Evolutionary conservation across 2,113 vertebrate species (phyloP).

Genomic region (Manacus vitellinus): DNA sequence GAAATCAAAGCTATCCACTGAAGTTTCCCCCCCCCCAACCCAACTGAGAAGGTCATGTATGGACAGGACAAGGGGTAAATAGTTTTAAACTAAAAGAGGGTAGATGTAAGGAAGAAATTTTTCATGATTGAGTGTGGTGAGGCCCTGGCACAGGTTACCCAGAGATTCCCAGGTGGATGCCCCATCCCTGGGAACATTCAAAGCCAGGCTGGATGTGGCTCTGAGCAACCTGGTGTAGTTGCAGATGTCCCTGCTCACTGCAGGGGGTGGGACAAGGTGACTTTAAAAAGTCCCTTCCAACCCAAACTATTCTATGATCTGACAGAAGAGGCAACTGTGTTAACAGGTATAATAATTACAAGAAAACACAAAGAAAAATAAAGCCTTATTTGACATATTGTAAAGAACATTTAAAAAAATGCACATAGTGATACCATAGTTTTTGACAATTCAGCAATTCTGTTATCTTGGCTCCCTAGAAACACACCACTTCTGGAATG

Average conservation of each 20-base stretch:
- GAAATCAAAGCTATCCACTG: background rate
- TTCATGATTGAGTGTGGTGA: background rate
- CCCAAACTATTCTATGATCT: background rate
- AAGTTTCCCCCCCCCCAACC: fast-evolving
- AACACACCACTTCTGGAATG: background rate
- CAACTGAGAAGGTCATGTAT: background rate
- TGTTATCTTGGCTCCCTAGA: background rate
- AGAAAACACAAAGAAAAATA: background rate
- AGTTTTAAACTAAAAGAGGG: background rate
- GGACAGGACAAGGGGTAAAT: background rate
- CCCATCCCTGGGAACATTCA: background rate
- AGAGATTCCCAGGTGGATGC: too few species aligned
- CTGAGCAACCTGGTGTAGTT: background rate
- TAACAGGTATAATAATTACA: background rate
- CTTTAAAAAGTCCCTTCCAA: background rate
- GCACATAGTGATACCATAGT: background rate
- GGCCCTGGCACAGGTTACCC: background rate
- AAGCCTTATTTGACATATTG: background rate
- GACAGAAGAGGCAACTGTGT: background rate
- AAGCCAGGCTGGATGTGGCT: background rate
- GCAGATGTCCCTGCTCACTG: background rate
- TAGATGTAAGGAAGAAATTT: background rate
- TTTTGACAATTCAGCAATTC: background rate
- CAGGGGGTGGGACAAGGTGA: too few species aligned
- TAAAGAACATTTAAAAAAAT: background rate